A percentile compares a stretch with the other conserved stretches of the same genome.
phyloP scores from a whole-genome alignment of 2,797 vertebrate genomes.

The Neosalanx taihuensis region DNA sequence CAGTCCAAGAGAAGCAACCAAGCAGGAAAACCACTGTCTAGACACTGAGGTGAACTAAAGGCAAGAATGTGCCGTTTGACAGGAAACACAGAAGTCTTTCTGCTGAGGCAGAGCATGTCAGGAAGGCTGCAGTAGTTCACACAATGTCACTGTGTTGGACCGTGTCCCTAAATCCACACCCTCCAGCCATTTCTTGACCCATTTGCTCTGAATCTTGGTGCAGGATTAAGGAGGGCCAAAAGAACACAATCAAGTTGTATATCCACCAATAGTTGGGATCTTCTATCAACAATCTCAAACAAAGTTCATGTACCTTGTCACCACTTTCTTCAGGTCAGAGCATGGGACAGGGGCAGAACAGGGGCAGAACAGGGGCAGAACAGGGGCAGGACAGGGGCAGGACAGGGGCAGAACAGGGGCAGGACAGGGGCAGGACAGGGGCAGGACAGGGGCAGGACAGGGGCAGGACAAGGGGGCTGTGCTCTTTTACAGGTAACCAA shows the following conservation, averaged over 20 bases:
- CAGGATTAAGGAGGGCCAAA: slow-evolving; percentile 46
- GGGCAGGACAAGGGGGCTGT: too few relatives aligned
- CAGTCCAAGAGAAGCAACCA: slow-evolving; percentile 78
- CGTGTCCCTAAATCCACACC: slow-evolving; percentile 72
- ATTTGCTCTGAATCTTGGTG: slow-evolving; percentile 63
- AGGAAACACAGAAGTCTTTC: slow-evolving; percentile 79
- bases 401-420: too few relatives aligned
- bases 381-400: too few relatives aligned
- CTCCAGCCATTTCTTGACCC: slow-evolving; percentile 64
- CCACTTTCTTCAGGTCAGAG: too few relatives aligned
- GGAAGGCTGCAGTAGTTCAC: slow-evolving; percentile 67
- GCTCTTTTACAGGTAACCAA: too few relatives aligned
- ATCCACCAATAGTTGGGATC: background rate
- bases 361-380: too few relatives aligned
- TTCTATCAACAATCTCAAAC: too few relatives aligned
- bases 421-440: too few relatives aligned
- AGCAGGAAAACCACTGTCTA: slow-evolving; percentile 83
- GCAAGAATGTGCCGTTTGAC: slow-evolving; percentile 78
- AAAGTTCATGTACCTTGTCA: too few relatives aligned
- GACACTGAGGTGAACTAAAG: slow-evolving; percentile 80
- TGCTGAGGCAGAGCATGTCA: slow-evolving; percentile 63
- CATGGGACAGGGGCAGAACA: too few relatives aligned
- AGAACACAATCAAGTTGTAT: slow-evolving; percentile 21
- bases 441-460: too few relatives aligned
- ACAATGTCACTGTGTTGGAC: slow-evolving; percentile 74